These are phyloP conservation scores for Caprella mutica DNA, from an alignment of 2,888 invertebrate species.

Conservation along the genomic window DNA sequence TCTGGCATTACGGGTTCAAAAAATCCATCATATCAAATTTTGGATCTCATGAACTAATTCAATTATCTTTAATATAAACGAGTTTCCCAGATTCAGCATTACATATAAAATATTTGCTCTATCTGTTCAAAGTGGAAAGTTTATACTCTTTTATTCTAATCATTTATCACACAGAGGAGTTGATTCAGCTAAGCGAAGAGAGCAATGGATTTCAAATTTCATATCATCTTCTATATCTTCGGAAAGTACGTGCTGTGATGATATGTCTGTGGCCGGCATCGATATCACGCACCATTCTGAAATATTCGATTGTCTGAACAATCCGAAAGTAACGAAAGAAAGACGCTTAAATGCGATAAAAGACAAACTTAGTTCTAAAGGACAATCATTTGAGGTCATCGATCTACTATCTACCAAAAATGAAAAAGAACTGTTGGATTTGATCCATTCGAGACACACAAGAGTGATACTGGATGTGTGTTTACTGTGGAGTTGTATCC, in stretches of 20 bases:
- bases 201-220: too few species aligned
- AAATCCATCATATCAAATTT: too few species aligned
- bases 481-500: conserved; percentile 29
- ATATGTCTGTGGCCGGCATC: neutral
- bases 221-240: conserved; percentile 8
- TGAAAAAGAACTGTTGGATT: conserved; percentile 12
- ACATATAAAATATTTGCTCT: too few species aligned
- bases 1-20: too few species aligned
- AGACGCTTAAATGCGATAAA: conserved; percentile 23
- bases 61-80: too few species aligned
- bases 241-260: neutral
- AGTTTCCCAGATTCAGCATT: too few species aligned
- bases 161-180: too few species aligned
- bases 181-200: too few species aligned
- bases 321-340: conserved; percentile 9
- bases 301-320: too few species aligned
- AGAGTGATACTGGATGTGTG: conserved; percentile 25
- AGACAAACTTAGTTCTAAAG: conserved; percentile 20
- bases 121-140: too few species aligned
- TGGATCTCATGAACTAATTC: too few species aligned
- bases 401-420: conserved; percentile 22
- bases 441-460: conserved; percentile 15
- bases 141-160: too few species aligned
- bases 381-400: conserved; percentile 19
- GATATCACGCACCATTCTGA: neutral